These are phyloP conservation scores for Forbesichthys papilliferus DNA, from an alignment of 2,113 vertebrate species.

Conservation along the genomic window DNA sequence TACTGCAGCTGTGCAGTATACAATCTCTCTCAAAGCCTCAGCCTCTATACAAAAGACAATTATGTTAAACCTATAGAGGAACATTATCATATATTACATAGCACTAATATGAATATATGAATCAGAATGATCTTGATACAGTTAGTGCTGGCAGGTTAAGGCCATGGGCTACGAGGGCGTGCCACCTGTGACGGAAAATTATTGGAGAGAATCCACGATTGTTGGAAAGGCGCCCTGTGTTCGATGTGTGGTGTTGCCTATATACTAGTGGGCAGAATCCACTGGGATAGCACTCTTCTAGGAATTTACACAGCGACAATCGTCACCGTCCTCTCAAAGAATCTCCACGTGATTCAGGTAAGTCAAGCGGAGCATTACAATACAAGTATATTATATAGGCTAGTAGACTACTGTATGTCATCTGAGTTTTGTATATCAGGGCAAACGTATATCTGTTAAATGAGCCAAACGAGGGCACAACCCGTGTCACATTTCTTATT, in stretches of 20 bases:
- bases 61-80: background rate
- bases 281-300: background rate
- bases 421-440: background rate
- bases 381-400: background rate
- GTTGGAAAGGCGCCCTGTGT: conserved; percentile 3
- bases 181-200: conserved; percentile 60
- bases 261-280: background rate
- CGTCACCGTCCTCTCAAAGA: conserved; percentile 2
- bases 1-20: background rate
- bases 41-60: background rate
- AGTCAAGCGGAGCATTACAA: background rate
- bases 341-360: conserved; percentile 37
- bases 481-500: too few species aligned
- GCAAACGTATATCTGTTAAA: too few species aligned
- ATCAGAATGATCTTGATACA: too few species aligned
- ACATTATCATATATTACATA: too few species aligned
- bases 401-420: background rate
- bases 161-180: conserved; percentile 39
- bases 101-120: too few species aligned
- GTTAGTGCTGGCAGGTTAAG: background rate
- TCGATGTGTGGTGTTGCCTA: background rate
- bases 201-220: conserved; percentile 14
- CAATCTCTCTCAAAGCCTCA: too few species aligned
- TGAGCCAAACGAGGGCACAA: too few species aligned
- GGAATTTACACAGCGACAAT: background rate